Conservation (phyloP, 1,140 invertebrate species). For the Chironomus striatipennis region DNA sequence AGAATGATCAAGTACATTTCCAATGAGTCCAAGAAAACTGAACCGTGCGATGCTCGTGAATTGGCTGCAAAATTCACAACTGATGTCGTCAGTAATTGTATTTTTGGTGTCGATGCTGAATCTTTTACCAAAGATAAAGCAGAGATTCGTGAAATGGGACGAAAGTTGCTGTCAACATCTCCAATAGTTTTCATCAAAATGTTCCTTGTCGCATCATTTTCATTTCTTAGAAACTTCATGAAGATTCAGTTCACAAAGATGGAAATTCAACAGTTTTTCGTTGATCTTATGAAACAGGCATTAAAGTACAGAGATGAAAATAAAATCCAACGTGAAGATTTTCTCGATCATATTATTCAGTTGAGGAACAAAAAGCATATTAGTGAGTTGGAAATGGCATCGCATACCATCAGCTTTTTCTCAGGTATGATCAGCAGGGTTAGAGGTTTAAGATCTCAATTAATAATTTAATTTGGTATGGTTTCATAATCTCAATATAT, state of each 20-base stretch:
- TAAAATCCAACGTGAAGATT: constrained; percentile 35
- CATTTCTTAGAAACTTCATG: constrained; percentile 29
- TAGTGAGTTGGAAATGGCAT: constrained; percentile 47
- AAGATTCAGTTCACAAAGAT: constrained; percentile 32
- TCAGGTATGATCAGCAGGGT: constrained; percentile 32
- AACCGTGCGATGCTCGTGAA: constrained; percentile 25
- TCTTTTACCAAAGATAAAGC: constrained; percentile 30
- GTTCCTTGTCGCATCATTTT: constrained; percentile 30
- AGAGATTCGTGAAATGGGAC: constrained; percentile 31
- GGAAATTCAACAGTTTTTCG: constrained; percentile 35
- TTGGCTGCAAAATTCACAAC: constrained; percentile 41
- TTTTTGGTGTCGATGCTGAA: constrained; percentile 41
- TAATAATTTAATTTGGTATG: no score
- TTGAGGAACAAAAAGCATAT: constrained; percentile 39
- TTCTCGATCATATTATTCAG: constrained; percentile 38
- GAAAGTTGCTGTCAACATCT: constrained; percentile 32
- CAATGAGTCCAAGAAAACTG: no score
- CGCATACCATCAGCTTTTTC: constrained; percentile 45
- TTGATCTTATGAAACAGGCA: constrained; percentile 30
- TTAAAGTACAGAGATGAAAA: constrained; percentile 31
- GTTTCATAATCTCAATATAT: no score
- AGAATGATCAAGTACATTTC: background rate
- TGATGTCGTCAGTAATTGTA: constrained; percentile 43
- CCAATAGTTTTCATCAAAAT: constrained; percentile 29
- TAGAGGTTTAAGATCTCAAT: no score